These are phyloP conservation scores for Lucilia sericata DNA, from an alignment of 1,140 invertebrate genomes.

Conservation along the genomic window DNA sequence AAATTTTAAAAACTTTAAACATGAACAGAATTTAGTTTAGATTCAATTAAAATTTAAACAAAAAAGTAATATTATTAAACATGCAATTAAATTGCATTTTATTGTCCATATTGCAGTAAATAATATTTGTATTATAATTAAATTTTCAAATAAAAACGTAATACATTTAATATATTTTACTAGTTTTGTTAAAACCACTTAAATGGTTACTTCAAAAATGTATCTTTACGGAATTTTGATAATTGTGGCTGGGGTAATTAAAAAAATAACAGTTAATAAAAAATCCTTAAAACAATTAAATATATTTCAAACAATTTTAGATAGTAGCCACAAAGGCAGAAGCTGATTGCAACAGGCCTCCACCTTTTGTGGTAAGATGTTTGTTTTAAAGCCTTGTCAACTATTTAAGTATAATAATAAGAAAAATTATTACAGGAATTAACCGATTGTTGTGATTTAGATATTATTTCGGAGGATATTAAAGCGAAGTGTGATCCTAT, in stretches of 20 bases:
- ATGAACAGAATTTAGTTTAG: too few species aligned
- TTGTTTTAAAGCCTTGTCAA: not conserved
- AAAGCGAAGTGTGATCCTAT: conserved; percentile 53
- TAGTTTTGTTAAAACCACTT: not conserved
- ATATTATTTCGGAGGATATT: conserved; percentile 53
- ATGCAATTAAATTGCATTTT: conserved; percentile 2
- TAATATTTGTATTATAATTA: not conserved
- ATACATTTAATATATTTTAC: too few species aligned
- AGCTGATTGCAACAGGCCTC: not conserved
- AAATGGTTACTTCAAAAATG: not conserved
- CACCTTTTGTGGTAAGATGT: not conserved
- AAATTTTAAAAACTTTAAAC: too few species aligned
- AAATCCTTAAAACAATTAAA: not conserved
- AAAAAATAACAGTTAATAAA: not conserved
- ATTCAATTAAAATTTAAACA: not conserved
- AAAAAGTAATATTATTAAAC: not conserved
- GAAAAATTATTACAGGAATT: not conserved
- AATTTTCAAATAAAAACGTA: not conserved
- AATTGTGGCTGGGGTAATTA: not conserved
- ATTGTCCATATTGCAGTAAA: not conserved
- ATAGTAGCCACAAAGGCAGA: not conserved
- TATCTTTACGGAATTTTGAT: not conserved
- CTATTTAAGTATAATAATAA: not conserved
- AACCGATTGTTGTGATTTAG: conserved; percentile 52
- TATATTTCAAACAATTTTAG: not conserved